Evolutionary conservation across 2,888 invertebrate genomes (phyloP), one percentile per base, ranked within the genome.

Genomic region (Agrotis ipsilon): DNA sequence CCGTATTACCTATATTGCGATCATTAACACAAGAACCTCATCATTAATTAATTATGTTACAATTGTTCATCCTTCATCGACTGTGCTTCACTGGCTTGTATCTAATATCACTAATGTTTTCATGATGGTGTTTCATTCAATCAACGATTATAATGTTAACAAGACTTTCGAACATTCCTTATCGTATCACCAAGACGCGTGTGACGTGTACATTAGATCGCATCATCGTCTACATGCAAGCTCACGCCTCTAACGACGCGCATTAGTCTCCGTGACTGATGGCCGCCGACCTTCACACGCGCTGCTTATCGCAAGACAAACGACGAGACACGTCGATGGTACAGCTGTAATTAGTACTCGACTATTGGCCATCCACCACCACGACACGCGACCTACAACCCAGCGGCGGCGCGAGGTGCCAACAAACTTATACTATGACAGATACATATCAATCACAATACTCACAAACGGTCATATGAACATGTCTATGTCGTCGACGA

Each of bases 271-370:
- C 1, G 54, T 32, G 67, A 63, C 60, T 21, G 54, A 73, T 60
- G 19, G 51, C 55, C n/a, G 32, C 63, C 21, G 21, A 13, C 59
- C 55, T 51, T 51, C 62, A 68, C 75, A 57, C 57, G 64, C 57
- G 64, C 32, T 49, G 46, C 55, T 68, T 68, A 60, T 61, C 71
- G 9, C 13, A 21, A 68, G 57, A 80, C 61, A 65, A 80, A 68
- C 68, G 71, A 71, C 48, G 49, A 21, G 19, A 59, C 65, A 58
- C 49, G 45, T 14, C 58, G 0, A 24, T 43, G 43, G 24, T 66
- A 19, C 49, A 61, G 48, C 14, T 21, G 43, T 58, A 27, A 75
- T 75, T 80, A 70, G 60, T 68, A 49, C 57, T 49, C 1, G 46
- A 58, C 48, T 46, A 55, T 62, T 39, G 45, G 13, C 43, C 60